Evolutionary conservation across 2,113 vertebrate genomes (phyloP).

Genomic region (Theropithecus gelada): DNA sequence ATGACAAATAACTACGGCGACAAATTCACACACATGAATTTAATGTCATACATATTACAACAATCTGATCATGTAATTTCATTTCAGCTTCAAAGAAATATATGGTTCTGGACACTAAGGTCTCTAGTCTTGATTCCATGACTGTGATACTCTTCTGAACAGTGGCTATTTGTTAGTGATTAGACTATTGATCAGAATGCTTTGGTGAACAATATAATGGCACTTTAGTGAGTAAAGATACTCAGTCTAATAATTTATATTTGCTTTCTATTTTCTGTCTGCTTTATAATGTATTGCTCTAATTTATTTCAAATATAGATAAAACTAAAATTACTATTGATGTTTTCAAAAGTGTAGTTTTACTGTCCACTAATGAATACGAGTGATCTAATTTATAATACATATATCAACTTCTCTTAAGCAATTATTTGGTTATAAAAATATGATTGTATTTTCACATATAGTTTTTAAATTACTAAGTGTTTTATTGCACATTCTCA

Average conservation of each 20-base stretch:
- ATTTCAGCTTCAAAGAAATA: background rate
- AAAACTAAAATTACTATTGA: conserved; percentile 10
- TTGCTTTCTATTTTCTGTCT: conserved; percentile 14
- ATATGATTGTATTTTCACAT: background rate
- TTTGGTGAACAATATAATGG: background rate
- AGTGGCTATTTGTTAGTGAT: background rate
- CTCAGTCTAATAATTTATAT: background rate
- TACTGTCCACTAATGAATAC: background rate
- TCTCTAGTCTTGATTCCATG: background rate
- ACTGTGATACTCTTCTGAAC: background rate
- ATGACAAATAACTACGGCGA: background rate
- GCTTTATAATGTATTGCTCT: background rate
- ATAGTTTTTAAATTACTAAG: conserved; percentile 1
- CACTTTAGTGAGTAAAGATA: background rate
- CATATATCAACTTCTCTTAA: background rate
- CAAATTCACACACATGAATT: background rate
- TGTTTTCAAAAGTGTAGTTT: background rate
- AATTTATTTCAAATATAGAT: conserved; percentile 7
- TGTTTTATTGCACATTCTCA: background rate
- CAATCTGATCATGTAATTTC: background rate
- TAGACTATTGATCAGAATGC: background rate
- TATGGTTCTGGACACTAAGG: background rate
- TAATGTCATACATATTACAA: background rate
- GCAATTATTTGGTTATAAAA: background rate
- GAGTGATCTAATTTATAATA: background rate